Evolutionary conservation across 2,888 invertebrate genomes (phyloP).

Genomic region (Leptinotarsa haldemani): DNA sequence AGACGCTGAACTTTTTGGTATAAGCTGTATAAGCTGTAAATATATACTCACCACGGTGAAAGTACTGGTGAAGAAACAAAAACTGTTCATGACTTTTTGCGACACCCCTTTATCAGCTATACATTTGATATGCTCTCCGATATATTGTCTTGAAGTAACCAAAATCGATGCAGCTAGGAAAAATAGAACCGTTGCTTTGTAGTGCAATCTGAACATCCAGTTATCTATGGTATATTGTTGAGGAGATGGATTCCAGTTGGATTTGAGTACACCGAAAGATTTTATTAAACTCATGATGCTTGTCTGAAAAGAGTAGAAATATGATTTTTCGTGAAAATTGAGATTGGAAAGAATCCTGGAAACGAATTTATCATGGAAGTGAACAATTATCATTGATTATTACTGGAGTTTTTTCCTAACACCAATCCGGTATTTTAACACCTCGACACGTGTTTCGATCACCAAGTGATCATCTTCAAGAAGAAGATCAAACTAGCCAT

Average conservation of each 20-base stretch:
- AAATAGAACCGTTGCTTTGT: conserved; percentile 82
- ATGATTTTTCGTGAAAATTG: background rate
- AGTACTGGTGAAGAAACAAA: conserved; percentile 86
- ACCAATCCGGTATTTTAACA: no score
- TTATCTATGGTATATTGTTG: conserved; percentile 77
- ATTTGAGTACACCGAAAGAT: conserved; percentile 72
- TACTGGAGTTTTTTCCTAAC: no score
- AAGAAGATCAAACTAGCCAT: no score
- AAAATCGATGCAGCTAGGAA: conserved; percentile 83
- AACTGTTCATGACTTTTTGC: conserved; percentile 82
- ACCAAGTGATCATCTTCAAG: no score
- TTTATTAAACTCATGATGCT: conserved; percentile 68
- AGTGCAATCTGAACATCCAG: conserved; percentile 84
- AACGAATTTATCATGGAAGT: no score
- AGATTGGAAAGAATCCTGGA: background rate
- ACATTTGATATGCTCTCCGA: conserved; percentile 95
- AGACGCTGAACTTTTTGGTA: no score
- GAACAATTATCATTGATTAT: no score
- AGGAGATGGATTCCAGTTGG: conserved; percentile 72
- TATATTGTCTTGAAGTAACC: conserved; percentile 87
- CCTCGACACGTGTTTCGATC: no score
- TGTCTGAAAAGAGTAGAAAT: conserved; percentile 34
- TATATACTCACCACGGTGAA: conserved; percentile 78
- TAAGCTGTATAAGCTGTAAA: no score
- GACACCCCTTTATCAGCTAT: conserved; percentile 75